Conservation (phyloP, 37 sponge, comb jelly and placozoan species). For the Tethya wilhelma region DNA sequence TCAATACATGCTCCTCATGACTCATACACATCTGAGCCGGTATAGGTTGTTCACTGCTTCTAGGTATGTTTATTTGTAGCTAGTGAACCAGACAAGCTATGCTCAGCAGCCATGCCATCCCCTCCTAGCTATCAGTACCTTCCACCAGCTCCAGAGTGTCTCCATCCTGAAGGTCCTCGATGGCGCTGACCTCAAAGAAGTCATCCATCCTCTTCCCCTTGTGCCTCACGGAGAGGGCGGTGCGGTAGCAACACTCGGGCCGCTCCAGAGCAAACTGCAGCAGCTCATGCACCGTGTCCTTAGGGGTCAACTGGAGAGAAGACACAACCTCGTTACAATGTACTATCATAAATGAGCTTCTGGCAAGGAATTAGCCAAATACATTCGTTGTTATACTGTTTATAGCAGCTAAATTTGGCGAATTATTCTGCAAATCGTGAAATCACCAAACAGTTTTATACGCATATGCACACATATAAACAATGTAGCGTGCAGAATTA, state of each 20-base stretch:
- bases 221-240: constrained; percentile 77
- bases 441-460: too few relatives aligned
- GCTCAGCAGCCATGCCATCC: not conserved
- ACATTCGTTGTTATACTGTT: not conserved
- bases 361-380: too few relatives aligned
- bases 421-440: too few relatives aligned
- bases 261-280: constrained; percentile 80
- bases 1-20: not conserved
- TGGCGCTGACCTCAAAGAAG: constrained; percentile 68
- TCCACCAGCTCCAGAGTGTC: constrained; percentile 80
- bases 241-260: constrained; percentile 89
- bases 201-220: constrained; percentile 84
- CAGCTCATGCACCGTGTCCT: constrained; percentile 85
- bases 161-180: constrained; percentile 68
- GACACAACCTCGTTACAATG: not conserved
- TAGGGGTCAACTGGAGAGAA: constrained; percentile 64
- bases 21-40: too few relatives aligned
- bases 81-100: too few relatives aligned
- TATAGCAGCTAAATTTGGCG: too few relatives aligned
- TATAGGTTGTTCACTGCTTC: too few relatives aligned
- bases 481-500: too few relatives aligned
- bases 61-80: not conserved
- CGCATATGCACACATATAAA: too few relatives aligned
- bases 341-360: too few relatives aligned
- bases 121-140: constrained; percentile 43